phyloP scores from a whole-genome alignment of 2,113 vertebrate genomes.

The Archocentrus centrarchus region DNA sequence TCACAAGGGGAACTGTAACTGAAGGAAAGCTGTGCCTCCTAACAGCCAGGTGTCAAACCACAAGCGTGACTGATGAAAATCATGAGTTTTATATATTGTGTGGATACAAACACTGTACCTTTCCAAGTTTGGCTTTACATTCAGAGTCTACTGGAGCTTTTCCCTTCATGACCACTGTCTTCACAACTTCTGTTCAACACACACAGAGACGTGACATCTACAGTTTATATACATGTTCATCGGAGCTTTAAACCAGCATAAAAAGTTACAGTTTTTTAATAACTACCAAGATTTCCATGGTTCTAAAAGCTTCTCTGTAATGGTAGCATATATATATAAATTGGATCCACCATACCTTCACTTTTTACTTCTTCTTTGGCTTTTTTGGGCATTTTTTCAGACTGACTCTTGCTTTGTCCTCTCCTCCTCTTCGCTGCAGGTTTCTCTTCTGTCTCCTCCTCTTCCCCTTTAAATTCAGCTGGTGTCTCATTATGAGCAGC shows the following conservation, averaged over 20 bases:
- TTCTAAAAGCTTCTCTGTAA: background rate
- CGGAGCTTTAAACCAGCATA: background rate
- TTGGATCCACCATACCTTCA: slow-evolving; percentile 57
- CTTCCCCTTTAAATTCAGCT: slow-evolving; percentile 70
- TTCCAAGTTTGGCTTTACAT: slow-evolving; percentile 86
- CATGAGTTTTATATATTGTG: background rate
- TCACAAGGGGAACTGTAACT: background rate
- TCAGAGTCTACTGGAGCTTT: slow-evolving; percentile 89
- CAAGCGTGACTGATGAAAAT: fast-evolving
- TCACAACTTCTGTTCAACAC: slow-evolving; percentile 80
- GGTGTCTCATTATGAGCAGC: background rate
- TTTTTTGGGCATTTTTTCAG: slow-evolving; percentile 39
- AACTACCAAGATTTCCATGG: background rate
- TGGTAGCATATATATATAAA: background rate
- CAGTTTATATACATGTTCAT: background rate
- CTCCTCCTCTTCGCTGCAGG: slow-evolving; percentile 73
- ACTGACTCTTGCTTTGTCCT: slow-evolving; percentile 57
- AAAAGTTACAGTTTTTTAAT: background rate
- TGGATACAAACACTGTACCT: slow-evolving; percentile 71
- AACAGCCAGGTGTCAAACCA: slow-evolving; percentile 20
- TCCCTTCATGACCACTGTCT: slow-evolving; percentile 88
- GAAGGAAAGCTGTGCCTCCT: background rate
- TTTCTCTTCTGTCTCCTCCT: slow-evolving; percentile 58
- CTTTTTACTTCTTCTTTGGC: slow-evolving; percentile 60
- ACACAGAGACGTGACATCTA: background rate